These are phyloP conservation scores for Hydrochoerus hydrochaeris DNA, from an alignment of 2,113 vertebrate species.

Conservation along the genomic window DNA sequence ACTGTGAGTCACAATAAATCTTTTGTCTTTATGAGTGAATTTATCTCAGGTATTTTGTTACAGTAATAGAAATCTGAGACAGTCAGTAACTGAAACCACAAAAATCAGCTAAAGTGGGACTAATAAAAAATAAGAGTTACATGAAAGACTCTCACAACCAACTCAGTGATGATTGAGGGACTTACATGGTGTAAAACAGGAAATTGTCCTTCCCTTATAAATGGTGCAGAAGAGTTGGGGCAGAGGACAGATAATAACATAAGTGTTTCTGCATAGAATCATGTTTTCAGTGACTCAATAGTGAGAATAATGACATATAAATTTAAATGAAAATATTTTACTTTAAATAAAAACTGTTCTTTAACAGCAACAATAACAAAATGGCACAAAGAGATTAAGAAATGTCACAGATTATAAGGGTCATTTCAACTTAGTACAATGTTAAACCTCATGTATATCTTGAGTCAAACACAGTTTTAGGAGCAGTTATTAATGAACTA, in stretches of 20 bases:
- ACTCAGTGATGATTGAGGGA: not conserved
- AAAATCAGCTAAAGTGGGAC: not conserved
- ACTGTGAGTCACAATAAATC: not conserved
- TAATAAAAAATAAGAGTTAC: not conserved
- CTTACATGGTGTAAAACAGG: not conserved
- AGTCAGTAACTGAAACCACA: not conserved
- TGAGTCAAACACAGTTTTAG: not conserved
- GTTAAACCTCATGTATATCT: not conserved
- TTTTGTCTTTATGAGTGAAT: not conserved
- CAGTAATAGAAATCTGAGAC: not conserved
- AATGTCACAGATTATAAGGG: not conserved
- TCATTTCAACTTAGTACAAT: not conserved
- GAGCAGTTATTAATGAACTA: not conserved
- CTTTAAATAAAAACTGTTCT: conserved; percentile 9
- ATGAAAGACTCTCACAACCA: not conserved
- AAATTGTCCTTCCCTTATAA: not conserved
- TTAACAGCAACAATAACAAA: not conserved
- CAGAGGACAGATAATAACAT: not conserved
- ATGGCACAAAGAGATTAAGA: not conserved
- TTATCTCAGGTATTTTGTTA: not conserved
- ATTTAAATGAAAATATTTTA: not conserved
- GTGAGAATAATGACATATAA: not conserved
- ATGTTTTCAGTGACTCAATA: not conserved
- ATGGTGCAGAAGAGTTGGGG: not conserved
- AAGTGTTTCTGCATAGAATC: not conserved